Base-by-base conservation (phyloP, 2,888 invertebrate genomes). In the Electrophaes corylata region DNA sequence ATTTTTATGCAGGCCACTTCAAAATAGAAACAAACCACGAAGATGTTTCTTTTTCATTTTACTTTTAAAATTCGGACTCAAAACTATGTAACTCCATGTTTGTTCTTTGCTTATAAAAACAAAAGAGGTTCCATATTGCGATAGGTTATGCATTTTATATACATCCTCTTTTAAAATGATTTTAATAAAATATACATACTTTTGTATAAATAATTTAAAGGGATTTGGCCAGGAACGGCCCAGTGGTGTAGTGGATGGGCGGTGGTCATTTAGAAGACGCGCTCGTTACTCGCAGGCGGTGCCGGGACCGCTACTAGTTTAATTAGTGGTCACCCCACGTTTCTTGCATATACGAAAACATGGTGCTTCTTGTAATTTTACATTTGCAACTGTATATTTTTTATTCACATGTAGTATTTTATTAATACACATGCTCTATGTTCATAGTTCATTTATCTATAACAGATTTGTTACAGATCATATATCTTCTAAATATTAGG, bases 241-340 rank as follows among this genome's bases (percentile, higher is more conserved):
- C 16, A 11, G 18, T 57, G 39, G 39, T 43, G 37, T 56, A 31
- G 39, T 41, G 31, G 12, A 55, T 44, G 51, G 54, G 20, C 19
- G 46, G 52, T 43, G 60, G 52, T 64, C 45, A 45, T 56, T 63
- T 58, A 66, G 71, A 80, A 80, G 78, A 81, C 75, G 71, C 68
- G 77, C 73, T 79, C 78, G 81, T 83, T 83, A 72, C 73, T 72
- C 65, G 78, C 83, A 83, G 78, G 76, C 73, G 83, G 57, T 12
- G 43, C 43, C 12, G 39, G 56, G 49, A 49, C 43, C 49, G 54
- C 46, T 43, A 47, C 51, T 60, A 55, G 60, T 60, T 60, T 60
- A 58, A 57, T 65, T 60, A 59, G 56, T 53, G 64, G 52, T 57
- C 64, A 64, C 52, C 50, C 16, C 43, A 48, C 50, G 45, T 44